These are phyloP conservation scores for Athene cunicularia DNA, from an alignment of 2,113 vertebrate species.

Conservation along the genomic window DNA sequence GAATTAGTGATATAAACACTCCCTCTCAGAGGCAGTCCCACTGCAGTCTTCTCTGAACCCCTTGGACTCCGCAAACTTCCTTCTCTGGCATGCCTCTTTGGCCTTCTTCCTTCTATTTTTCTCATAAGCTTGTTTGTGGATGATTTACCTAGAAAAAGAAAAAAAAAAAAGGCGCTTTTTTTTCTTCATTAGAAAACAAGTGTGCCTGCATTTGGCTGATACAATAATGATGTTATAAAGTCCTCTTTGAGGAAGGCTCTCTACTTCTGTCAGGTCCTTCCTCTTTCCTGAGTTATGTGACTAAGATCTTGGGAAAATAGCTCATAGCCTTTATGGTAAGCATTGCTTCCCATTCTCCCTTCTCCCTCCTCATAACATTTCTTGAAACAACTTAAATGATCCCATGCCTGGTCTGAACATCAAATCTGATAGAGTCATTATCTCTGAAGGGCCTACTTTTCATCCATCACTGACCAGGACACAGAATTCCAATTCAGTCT, in stretches of 20 bases:
- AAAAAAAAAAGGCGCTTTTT: not conserved
- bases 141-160: not conserved
- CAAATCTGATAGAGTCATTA: not conserved
- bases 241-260: not conserved
- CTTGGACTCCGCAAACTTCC: not conserved
- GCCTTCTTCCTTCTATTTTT: slow-evolving; percentile 3
- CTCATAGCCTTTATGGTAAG: not conserved
- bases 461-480: not conserved
- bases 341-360: not conserved
- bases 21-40: slow-evolving; percentile 8
- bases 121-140: not conserved
- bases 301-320: not conserved
- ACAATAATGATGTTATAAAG: not conserved
- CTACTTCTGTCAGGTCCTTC: not conserved
- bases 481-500: not conserved
- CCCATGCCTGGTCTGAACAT: not conserved
- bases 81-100: slow-evolving; percentile 35
- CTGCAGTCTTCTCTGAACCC: slow-evolving; percentile 9
- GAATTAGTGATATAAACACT: not conserved
- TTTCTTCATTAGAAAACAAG: not conserved
- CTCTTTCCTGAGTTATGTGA: not conserved
- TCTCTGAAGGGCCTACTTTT: not conserved
- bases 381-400: not conserved
- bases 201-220: not conserved
- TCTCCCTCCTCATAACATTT: not conserved